Base-by-base conservation (phyloP, 2,888 invertebrate genomes). In the Nemoura dubitans region DNA sequence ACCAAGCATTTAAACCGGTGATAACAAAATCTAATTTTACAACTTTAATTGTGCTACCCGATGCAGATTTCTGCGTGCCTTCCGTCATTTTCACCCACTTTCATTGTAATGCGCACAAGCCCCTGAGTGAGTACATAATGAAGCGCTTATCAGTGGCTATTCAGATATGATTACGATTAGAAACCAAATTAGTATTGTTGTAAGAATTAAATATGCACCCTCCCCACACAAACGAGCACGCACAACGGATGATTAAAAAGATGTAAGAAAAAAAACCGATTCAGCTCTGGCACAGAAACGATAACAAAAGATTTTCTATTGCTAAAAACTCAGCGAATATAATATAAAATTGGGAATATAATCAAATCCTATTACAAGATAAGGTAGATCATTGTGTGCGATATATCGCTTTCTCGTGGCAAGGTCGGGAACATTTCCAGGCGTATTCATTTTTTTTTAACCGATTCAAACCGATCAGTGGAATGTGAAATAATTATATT, bases 81-180 rank as follows among this genome's bases (percentile, higher is more conserved):
- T 21, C 16, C 14, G 59, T 21, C 14, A 59, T 59, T 59, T 7
- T 21, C 2, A 14, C 14, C 14, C 2, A 14, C 59, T 59, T 59
- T 36, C 36, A 36, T 36, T 36, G 36, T 36, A 10, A 59, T 21
- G 59, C n/a, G n/a, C n/a, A n/a, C n/a, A n/a, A n/a, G 59, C 59
- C 14, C 59, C 59, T 10, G 59, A 59, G 59, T 59, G 59, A 59
- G 59, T 21, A 59, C 59, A 59, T 59, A 59, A 59, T 59, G 59
- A 59, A 3, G 3, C 59, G 59, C 59, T 59, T 59, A 59, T 59
- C 59, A 59, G 59, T 21, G 14, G 59, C 59, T 21, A 59, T 59
- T 59, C 59, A 59, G 59, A 59, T 59, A 59, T 59, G 59, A 59
- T 59, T 59, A 59, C 59, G 59, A 59, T 59, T 59, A 59, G 59